Base-by-base conservation (phyloP, 1,140 invertebrate species). In the Pristionchus pacificus region DNA sequence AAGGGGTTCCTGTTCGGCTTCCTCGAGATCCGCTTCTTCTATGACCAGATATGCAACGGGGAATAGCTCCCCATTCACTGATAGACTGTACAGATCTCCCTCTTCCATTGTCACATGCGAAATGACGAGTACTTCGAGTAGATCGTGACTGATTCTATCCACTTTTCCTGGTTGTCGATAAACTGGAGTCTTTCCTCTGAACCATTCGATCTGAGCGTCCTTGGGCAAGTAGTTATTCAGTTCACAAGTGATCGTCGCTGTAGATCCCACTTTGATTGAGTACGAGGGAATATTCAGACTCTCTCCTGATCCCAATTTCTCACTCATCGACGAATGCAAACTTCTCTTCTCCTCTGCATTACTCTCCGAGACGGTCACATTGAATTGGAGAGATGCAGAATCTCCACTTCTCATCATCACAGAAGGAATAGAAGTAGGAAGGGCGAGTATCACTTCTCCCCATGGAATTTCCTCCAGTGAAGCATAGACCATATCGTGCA, bases 231-330 rank as follows among this genome's bases (percentile, higher is more conserved):
- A 81, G 30, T 68, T 76, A 64, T 82, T 83, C 27, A 82, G 60
- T 69, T 82, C 80, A 64, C 81, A 83, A 10, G 80, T 82, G 25
- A 82, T 82, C 6, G 78, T 75, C 0, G 80, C 80, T 14, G 81
- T 82, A 13, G 81, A 83, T 27, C 77, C 80, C 30, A 73, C 32
- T 55, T 80, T 80, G 28, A 81, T 81, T 13, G 82, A 76, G 62
- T 81, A 81, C n/a, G 77, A 76, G 31, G 80, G 80, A 66, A 83
- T 74, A 49, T 79, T 75, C 31, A 81, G 65, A 1, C 49, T 65
- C 29, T 15, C 29, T 32, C 58, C 70, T 6, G 66, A 68, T 10
- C 65, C 24, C 6, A 71, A 75, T 19, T 74, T 74, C 29, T 68
- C 71, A 32, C 66, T 72, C 6, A 74, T 49, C 2, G 67, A 57